These are phyloP conservation scores for Bursaphelenchus mucronatus DNA, from an alignment of 1,140 invertebrate species.

Conservation along the genomic window DNA sequence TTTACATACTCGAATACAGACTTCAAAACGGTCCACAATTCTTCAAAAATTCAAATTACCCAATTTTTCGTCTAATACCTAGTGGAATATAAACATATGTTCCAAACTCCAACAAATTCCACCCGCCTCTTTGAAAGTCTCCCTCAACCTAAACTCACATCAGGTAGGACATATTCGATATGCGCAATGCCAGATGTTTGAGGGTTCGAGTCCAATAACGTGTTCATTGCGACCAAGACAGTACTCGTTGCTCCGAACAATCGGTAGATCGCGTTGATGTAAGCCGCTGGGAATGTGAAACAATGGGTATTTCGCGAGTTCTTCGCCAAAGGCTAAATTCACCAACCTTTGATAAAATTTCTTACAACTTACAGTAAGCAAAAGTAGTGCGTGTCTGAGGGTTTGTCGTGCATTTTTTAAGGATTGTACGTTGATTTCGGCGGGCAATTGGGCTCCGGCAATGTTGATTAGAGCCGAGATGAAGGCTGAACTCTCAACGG, in stretches of 20 bases:
- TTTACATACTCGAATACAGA: too few relatives aligned
- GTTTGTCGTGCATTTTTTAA: background rate
- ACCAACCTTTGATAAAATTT: background rate
- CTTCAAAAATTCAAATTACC: too few relatives aligned
- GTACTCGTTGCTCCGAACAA: constrained; percentile 8
- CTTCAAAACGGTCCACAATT: too few relatives aligned
- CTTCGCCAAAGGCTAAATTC: constrained; percentile 12
- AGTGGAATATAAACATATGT: too few relatives aligned
- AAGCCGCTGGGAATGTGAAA: constrained; percentile 6
- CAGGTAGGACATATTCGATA: constrained; percentile 5
- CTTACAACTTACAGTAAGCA: constrained; percentile 6
- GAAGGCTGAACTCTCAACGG: constrained; percentile 20
- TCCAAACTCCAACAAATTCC: too few relatives aligned
- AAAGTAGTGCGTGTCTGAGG: background rate
- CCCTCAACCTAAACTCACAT: too few relatives aligned
- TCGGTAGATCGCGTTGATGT: constrained; percentile 4
- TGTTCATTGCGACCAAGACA: constrained; percentile 5
- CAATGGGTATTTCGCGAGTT: constrained; percentile 10
- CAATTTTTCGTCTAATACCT: too few relatives aligned
- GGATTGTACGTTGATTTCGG: constrained; percentile 8
- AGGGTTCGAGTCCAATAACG: background rate
- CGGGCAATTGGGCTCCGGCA: constrained; percentile 17
- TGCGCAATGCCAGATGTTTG: background rate
- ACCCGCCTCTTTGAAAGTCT: too few relatives aligned
- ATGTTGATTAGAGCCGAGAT: constrained; percentile 25